Evolutionary conservation across 1,140 invertebrate species (phyloP), one percentile per base, ranked within the genome.

Genomic region (Zaprionus vittiger): DNA sequence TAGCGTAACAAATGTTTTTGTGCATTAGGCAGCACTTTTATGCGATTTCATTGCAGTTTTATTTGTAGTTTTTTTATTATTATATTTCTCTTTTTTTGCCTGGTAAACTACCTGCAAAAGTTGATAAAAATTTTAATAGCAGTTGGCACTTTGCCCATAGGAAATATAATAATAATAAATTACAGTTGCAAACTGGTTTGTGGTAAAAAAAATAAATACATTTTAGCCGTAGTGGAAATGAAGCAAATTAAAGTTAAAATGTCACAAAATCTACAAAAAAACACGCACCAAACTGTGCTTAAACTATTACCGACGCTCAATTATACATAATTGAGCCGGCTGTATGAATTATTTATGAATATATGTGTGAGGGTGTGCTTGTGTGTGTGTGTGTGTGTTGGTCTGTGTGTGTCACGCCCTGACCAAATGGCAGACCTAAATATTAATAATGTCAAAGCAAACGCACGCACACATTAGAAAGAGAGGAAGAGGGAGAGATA

Each of bases 101-200:
- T 7, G n/a, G 52, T 68, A 52, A 63, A 63, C 49, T 38, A 73
- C 69, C 80, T 71, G 74, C 47, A 62, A 66, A 31, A 55, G 49
- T 67, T 76, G 70, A 81, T 81, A 84, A 70, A 65, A 73, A 66
- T 73, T 61, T 52, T 56, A 56, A 81, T 73, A 72, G 72, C 80
- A 75, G 76, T 87, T 87, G 80, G 84, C 77, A 77, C 57, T 75
- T 71, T 76, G 83, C 67, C 31, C 31, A 44, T 73, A 72, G 66
- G 62, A 77, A 85, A 82, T 80, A 72, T 66, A 83, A 75, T 72
- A 80, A 80, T 83, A 75, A 86, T 86, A 89, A 86, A 86, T 86
- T 86, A 87, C 73, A 61, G 73, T 87, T 87, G 63, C 82, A 62
- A 55, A 85, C 79, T 85, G 64, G 81, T 73, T 57, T 76, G 73